Percentiles rank a stretch among this genome's conserved stretches.
phyloP scores from a whole-genome alignment of 2,888 invertebrate species.

The Hyalella azteca region DNA sequence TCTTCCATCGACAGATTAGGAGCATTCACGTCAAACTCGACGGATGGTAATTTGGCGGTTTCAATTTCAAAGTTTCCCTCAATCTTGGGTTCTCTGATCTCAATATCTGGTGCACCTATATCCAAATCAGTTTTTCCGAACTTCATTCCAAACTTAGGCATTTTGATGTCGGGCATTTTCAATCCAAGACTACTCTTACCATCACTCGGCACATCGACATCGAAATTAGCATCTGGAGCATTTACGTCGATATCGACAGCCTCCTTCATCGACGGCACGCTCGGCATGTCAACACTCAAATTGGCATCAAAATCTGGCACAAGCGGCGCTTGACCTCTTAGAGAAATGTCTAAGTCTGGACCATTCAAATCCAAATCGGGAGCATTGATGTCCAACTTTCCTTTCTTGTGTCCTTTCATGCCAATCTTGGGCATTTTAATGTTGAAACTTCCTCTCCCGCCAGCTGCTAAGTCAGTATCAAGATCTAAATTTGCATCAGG shows the following conservation, averaged over 20 bases:
- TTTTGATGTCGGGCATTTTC: neutral
- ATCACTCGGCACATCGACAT: neutral
- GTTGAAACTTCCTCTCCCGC: neutral
- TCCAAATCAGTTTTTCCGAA: slow-evolving; percentile 19
- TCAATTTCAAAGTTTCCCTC: neutral
- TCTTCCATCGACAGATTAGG: neutral
- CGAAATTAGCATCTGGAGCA: slow-evolving; percentile 1
- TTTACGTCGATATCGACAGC: slow-evolving; percentile 12
- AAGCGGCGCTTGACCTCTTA: neutral
- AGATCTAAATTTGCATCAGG: slow-evolving; percentile 20
- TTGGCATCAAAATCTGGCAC: neutral
- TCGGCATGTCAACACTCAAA: neutral
- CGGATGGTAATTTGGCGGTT: neutral
- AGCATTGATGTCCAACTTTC: slow-evolving; percentile 8
- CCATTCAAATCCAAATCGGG: slow-evolving; percentile 18
- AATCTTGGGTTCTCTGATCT: slow-evolving; percentile 1
- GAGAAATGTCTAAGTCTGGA: slow-evolving; percentile 18
- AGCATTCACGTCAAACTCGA: slow-evolving; percentile 1
- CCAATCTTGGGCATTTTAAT: slow-evolving; percentile 3
- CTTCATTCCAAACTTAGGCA: slow-evolving; percentile 28
- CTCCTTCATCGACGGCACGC: neutral
- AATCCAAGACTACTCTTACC: neutral
- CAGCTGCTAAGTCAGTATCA: neutral
- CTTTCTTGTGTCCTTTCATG: neutral
- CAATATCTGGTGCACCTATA: slow-evolving; percentile 12